phyloP scores from a whole-genome alignment of 2,797 vertebrate genomes.

The Manis pentadactyla region DNA sequence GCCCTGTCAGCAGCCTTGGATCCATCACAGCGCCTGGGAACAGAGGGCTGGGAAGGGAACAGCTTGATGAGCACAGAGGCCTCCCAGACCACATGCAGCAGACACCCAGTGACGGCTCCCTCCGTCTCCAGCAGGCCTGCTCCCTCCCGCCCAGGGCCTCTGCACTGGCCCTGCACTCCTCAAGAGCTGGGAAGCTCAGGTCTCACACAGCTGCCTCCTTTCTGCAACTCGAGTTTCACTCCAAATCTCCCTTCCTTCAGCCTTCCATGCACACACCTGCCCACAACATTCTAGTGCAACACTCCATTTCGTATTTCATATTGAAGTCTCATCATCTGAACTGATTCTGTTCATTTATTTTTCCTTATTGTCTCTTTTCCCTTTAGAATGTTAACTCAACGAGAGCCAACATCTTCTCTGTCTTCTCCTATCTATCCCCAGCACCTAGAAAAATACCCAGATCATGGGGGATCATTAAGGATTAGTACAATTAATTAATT shows the following conservation, averaged over 20 bases:
- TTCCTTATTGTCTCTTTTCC: neutral
- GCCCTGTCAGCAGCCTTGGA: neutral
- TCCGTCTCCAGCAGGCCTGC: neutral
- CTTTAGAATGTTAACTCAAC: neutral
- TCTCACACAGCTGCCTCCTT: neutral
- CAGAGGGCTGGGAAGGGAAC: accelerated
- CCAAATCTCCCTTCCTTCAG: neutral
- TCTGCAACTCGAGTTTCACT: neutral
- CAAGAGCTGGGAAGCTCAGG: neutral
- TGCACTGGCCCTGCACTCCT: neutral
- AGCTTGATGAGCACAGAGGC: neutral
- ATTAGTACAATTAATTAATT: neutral
- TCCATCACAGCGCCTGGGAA: neutral
- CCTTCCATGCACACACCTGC: neutral
- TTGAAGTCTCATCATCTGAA: neutral
- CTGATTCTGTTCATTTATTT: neutral
- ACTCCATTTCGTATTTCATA: neutral
- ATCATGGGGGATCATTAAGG: neutral
- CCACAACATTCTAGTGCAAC: too few relatives aligned
- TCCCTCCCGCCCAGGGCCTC: neutral
- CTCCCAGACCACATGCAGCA: neutral
- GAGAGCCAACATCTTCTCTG: neutral
- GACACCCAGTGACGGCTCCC: neutral
- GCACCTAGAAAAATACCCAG: neutral
- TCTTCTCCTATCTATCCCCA: neutral